Evolutionary conservation across 2,888 invertebrate species (phyloP).

Genomic region (Halocaridina rubra): DNA sequence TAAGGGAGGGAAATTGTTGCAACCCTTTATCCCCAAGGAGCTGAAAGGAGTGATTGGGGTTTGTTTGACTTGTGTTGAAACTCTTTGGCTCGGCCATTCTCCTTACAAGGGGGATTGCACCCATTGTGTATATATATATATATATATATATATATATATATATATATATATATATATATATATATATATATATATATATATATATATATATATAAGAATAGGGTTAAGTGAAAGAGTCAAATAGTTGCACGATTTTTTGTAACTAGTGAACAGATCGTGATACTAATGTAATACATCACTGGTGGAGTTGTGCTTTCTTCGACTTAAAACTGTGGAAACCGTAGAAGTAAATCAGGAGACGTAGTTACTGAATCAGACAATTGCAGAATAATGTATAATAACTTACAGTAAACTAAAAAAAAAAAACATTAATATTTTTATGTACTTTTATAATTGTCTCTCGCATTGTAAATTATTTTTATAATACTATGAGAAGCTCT

Average conservation of each 20-base stretch:
- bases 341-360: not conserved
- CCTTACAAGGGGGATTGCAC: no score
- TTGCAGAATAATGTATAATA: not conserved
- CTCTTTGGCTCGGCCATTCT: no score
- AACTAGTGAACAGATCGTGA: not conserved
- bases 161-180: constrained; percentile 37
- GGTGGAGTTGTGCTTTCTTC: not conserved
- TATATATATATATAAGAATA: constrained; percentile 24
- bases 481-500: no score
- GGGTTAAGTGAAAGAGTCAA: not conserved
- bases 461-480: no score
- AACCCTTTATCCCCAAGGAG: no score
- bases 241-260: not conserved
- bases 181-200: constrained; percentile 29
- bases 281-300: not conserved
- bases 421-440: no score
- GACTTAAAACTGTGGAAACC: not conserved
- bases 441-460: no score
- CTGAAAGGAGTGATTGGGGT: no score
- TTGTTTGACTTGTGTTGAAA: not conserved
- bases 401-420: not conserved
- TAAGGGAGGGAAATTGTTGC: not conserved
- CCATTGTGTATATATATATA: no score
- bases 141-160: constrained; percentile 24
- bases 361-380: not conserved